phyloP scores from a whole-genome alignment of 2,888 invertebrate genomes.

The Melinaea marsaeus region DNA sequence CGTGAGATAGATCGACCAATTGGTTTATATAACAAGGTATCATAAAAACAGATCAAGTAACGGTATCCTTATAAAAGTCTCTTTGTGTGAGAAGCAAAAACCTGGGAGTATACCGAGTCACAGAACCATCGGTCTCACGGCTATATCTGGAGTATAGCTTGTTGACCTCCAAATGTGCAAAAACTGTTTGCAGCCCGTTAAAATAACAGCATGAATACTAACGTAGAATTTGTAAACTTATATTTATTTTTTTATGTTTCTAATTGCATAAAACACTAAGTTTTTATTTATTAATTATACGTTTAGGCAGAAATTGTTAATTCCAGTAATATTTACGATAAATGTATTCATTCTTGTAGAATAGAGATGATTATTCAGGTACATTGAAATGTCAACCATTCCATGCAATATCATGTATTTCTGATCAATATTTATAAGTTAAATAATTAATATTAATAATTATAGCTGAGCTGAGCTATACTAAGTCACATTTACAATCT shows the following conservation, averaged over 20 bases:
- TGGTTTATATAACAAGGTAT: conserved; percentile 17
- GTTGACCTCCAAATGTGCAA: conserved; percentile 50
- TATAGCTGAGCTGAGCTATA: too few relatives aligned
- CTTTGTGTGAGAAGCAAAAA: conserved; percentile 42
- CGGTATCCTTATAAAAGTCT: conserved; percentile 37
- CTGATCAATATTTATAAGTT: too few relatives aligned
- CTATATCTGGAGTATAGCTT: conserved; percentile 45
- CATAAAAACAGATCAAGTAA: conserved; percentile 41
- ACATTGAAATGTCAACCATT: too few relatives aligned
- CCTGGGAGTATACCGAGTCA: conserved; percentile 39
- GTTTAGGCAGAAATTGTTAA: too few relatives aligned
- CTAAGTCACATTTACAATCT: too few relatives aligned
- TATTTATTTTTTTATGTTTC: background rate
- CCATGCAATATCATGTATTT: too few relatives aligned
- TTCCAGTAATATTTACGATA: too few relatives aligned
- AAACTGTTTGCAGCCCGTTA: conserved; percentile 29
- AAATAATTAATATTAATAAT: too few relatives aligned
- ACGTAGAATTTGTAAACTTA: background rate
- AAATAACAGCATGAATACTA: background rate
- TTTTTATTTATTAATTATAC: too few relatives aligned
- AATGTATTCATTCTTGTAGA: too few relatives aligned
- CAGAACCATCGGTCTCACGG: conserved; percentile 59
- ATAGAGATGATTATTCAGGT: too few relatives aligned
- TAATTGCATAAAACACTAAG: too few relatives aligned
- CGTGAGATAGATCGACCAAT: conserved; percentile 24